Base-by-base conservation (phyloP, 2,797 vertebrate species). In the Catostomus latipinnis region DNA sequence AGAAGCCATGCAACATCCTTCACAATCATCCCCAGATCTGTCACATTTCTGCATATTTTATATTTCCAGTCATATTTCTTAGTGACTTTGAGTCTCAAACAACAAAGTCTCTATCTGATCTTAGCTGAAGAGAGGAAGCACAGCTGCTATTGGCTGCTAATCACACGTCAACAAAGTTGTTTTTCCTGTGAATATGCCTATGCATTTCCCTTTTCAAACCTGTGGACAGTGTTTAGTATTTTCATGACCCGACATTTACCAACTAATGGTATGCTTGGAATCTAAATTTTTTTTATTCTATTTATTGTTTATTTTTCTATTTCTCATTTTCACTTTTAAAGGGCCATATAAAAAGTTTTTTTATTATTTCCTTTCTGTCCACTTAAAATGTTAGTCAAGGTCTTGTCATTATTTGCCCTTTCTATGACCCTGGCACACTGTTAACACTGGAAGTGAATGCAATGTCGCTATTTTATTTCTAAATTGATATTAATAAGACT, bases 71-170 rank as follows among this genome's bases (percentile, higher is more conserved):
- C 6, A 48, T 13, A 48, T 46, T 63, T 53, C 18, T 18, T 13
- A 14, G 6, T 1, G 46, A 70, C 13, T 50, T 45, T 14, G 18
- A 49, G 45, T 16, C 54, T 45, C 34, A 34, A 34, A 34, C 34
- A 49, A 43, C 9, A 2, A 56, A 71, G 48, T 63, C 11, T 63
- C 48, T 63, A 6, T 14, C 46, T 73, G 56, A 73, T 61, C 45
- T 43, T 60, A 49, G 50, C 60, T 63, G 13, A 63, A 74, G 16
- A 54, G n/a, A 43, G 60, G 72, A 45, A 22, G 22, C 22, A 22
- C 22, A 22, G 22, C 58, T 62, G 60, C 72, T 16, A 53, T 54
- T 58, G 70, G 13, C 72, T 74, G 49, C 22, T 63, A 74, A 74
- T 63, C 50, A 73, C 56, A 77, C 61, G 67, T 57, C 45, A 46